Base-by-base conservation (phyloP, 2,113 vertebrate genomes). In the Myotis brandtii region DNA sequence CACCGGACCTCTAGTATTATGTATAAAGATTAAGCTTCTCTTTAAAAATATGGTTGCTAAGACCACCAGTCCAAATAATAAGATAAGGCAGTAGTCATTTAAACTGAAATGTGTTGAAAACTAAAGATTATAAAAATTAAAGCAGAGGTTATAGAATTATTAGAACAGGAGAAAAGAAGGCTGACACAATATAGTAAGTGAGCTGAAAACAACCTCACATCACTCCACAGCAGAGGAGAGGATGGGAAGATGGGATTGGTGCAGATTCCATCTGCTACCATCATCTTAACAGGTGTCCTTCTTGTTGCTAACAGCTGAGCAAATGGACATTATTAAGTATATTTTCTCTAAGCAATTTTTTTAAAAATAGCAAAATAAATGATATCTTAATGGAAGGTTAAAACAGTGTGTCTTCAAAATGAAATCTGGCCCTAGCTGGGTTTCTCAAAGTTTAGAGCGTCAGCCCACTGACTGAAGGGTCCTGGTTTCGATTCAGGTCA, bases 231-330 rank as follows among this genome's bases (percentile, higher is more conserved):
- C 27, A 30, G 11, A 30, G 17, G 14, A 46, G 25, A 64, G 48
- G 11, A 6, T n/a, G 50, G 21, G 43, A n/a, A 6, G 52, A 1
- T 0, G 16, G 25, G 7, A 2, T 21, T 3, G 18, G 17, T 4
- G 20, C 14, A 16, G 12, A 21, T 1, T 0, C 32, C 14, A 5
- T 13, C 25, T 0, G 1, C 11, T 9, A 3, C 27, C 18, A 1
- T 3, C 20, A 32, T 17, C 56, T 20, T 11, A n/a, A 16, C 4
- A 13, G 4, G 20, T 27, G 54, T 5, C 67, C 27, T 62, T 75
- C 16, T 84, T 8, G 10, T 6, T 30, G 54, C n/a, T 48, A 34
- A 37, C 32, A n/a, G 48, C 46, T 52, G 34, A 54, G 43, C 72
- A 59, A 70, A 62, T 3, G 37, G 30, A 11, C n/a, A 10, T 14